phyloP scores from a whole-genome alignment of 2,113 vertebrate genomes.

The Nerophis ophidion region DNA sequence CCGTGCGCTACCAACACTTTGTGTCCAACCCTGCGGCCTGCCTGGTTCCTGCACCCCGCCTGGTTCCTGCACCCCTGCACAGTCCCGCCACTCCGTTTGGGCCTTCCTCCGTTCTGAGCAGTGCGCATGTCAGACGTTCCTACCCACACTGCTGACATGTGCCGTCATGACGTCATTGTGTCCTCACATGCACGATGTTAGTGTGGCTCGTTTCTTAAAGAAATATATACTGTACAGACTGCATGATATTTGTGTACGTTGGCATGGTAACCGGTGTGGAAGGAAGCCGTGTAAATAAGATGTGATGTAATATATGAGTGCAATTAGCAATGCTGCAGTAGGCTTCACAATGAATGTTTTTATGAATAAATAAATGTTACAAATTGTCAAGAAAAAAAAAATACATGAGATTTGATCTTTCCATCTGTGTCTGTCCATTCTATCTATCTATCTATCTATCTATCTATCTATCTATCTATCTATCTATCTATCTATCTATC shows the following conservation, averaged over 20 bases:
- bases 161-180: constrained; percentile 1
- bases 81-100: constrained; percentile 49
- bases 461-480: too few species aligned
- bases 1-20: constrained; percentile 42
- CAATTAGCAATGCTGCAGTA: not conserved
- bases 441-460: too few species aligned
- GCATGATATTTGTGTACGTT: constrained; percentile 66
- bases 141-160: constrained; percentile 58
- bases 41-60: constrained; percentile 58
- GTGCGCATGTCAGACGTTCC: constrained; percentile 44
- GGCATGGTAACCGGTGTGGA: not conserved
- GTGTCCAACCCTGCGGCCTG: constrained; percentile 43
- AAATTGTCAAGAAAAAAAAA: not conserved
- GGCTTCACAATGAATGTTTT: constrained; percentile 3
- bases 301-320: constrained; percentile 55
- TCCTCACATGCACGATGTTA: constrained; percentile 5
- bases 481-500: too few species aligned
- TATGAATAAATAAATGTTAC: not conserved
- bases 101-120: constrained; percentile 36
- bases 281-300: constrained; percentile 49
- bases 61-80: constrained; percentile 60
- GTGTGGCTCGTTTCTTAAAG: constrained; percentile 54
- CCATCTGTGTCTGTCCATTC: not conserved
- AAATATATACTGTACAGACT: constrained; percentile 40
- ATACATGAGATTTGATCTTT: not conserved